Evolutionary conservation across 2,797 vertebrate species (phyloP).

Genomic region (Columba guinea): DNA sequence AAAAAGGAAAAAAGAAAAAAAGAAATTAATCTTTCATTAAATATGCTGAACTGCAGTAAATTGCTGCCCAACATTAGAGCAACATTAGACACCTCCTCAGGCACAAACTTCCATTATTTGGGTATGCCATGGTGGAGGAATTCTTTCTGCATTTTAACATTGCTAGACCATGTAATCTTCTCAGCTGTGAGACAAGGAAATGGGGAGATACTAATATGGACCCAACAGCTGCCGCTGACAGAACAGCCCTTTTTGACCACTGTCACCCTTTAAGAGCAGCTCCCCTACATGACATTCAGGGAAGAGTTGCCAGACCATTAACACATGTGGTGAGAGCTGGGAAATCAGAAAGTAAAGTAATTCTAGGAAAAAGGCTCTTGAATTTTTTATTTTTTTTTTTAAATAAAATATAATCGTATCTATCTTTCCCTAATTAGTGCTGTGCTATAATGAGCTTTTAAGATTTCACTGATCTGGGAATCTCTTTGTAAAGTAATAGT

Average conservation of each 20-base stretch:
- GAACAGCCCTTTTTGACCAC: background rate
- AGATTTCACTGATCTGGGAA: background rate
- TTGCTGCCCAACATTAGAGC: background rate
- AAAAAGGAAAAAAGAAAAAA: too few relatives aligned
- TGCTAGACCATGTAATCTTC: background rate
- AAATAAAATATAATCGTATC: background rate
- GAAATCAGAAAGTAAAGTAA: background rate
- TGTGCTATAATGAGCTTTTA: background rate
- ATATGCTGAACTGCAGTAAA: background rate
- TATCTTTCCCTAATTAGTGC: background rate
- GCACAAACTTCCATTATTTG: background rate
- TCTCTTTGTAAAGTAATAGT: background rate
- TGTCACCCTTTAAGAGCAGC: background rate
- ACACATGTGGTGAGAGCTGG: background rate
- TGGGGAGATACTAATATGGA: background rate
- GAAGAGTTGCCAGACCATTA: background rate
- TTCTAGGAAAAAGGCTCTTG: background rate
- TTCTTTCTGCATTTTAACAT: background rate
- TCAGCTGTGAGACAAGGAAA: background rate
- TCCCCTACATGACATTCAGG: background rate
- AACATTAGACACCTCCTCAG: background rate
- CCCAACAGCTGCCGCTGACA: background rate
- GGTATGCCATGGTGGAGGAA: background rate
- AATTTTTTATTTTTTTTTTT: background rate
- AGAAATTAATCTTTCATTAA: background rate